Base-by-base conservation (phyloP, 2,888 invertebrate species). In the Ophioninae sp. region DNA sequence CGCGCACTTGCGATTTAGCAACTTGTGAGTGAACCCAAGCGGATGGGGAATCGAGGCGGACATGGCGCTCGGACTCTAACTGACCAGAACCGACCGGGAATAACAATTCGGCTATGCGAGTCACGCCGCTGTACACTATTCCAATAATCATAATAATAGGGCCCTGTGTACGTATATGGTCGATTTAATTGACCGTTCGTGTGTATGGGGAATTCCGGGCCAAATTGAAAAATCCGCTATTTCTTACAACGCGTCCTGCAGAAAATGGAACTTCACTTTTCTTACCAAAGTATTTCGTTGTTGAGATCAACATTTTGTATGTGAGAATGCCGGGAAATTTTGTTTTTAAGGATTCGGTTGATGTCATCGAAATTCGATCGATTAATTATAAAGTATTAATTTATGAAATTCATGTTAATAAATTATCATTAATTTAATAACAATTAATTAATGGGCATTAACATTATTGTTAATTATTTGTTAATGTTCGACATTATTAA, bases 31-130 rank as follows among this genome's bases (percentile, higher is more conserved):
- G 71, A 64, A 7, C n/a, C 1, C n/a, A 58, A 84, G 75, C 81
- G 84, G 84, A 84, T 76, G 79, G 65, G 67, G 65, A 81, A 75
- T 68, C 41, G 67, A 74, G 68, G 65, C 68, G 73, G 65, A 78
- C 61, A 73, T 74, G 63, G 65, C 67, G 63, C 72, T 39, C 71
- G 67, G 6, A 23, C 23, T 82, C 78, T 79, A 84, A 82, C 84
- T 81, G 79, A 79, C 67, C 79, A 41, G 30, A 68, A 84, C 81
- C 37, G 20, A 71, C n/a, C 37, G 23, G 56, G 84, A 84, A 84
- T 84, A 84, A 84, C 75, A 84, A 84, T 84, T 84, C 75, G 59
- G 67, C 59, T 74, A 64, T 30, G 71, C 69, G 59, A 41, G 37
- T 10, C 69, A 63, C n/a, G 23, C 73, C 44, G n/a, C 23, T 63